Evolutionary conservation across 92 coral and sea anemone species (phyloP).

Genomic region (Diadumene lineata): DNA sequence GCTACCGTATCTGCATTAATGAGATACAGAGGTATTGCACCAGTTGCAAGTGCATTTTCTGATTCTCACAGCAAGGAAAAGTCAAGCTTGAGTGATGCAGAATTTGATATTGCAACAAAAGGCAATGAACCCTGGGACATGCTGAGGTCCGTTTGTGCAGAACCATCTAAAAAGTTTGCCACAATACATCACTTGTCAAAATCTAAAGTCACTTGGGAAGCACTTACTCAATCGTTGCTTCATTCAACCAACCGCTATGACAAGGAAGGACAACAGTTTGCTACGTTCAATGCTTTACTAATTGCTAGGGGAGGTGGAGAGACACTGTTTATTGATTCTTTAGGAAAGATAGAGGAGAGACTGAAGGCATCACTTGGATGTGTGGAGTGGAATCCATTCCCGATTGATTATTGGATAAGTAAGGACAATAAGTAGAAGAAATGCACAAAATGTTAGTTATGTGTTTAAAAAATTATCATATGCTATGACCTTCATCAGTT

Average conservation of each 20-base stretch:
- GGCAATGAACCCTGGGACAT: conserved; percentile 94
- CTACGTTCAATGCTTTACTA: conserved; percentile 59
- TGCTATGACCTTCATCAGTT: too few species aligned
- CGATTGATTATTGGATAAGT: conserved; percentile 89
- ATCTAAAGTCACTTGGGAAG: conserved; percentile 76
- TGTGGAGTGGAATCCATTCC: conserved; percentile 86
- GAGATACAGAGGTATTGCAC: conserved; percentile 67
- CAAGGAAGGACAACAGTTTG: conserved; percentile 57
- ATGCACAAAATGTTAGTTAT: too few species aligned
- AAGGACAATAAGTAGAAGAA: conserved; percentile 44
- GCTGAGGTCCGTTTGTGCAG: conserved; percentile 77
- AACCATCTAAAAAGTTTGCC: conserved; percentile 81
- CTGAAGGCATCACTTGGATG: conserved; percentile 62
- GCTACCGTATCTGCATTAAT: conserved; percentile 70
- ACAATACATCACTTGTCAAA: conserved; percentile 69
- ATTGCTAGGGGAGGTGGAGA: conserved; percentile 78
- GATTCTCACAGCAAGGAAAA: background rate
- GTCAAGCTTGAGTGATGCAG: conserved; percentile 5
- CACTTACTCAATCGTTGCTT: conserved; percentile 63
- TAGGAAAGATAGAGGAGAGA: conserved; percentile 64
- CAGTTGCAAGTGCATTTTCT: background rate
- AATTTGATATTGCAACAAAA: conserved; percentile 32
- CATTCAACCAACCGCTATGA: conserved; percentile 77
- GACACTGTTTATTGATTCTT: conserved; percentile 64
- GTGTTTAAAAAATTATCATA: too few species aligned